Evolutionary conservation across 2,888 invertebrate genomes (phyloP).

Genomic region (Diaperis boleti): DNA sequence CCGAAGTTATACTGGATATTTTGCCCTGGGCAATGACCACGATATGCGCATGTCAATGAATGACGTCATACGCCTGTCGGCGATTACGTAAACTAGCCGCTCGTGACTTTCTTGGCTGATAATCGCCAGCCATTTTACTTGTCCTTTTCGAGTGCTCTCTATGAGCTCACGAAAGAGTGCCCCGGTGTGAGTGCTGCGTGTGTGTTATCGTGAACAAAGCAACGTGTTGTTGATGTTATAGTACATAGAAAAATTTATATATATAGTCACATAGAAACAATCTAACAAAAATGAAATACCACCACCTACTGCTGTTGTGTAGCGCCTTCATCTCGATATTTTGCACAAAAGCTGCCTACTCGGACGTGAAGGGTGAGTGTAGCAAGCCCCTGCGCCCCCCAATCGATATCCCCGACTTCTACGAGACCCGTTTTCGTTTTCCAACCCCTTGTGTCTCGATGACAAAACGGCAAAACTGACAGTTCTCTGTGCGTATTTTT

Average conservation of each 20-base stretch:
- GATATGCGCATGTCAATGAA: constrained; percentile 47
- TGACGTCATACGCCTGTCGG: constrained; percentile 53
- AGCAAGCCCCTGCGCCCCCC: not conserved
- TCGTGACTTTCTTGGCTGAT: constrained; percentile 61
- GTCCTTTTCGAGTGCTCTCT: constrained; percentile 30
- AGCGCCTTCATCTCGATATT: constrained; percentile 22
- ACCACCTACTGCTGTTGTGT: constrained; percentile 36
- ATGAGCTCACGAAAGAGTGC: constrained; percentile 23
- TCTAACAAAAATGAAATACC: constrained; percentile 29
- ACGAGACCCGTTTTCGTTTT: not conserved
- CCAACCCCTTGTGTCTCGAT: not conserved
- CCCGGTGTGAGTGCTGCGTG: constrained; percentile 11
- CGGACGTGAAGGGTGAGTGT: constrained; percentile 14
- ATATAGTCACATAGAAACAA: constrained; percentile 14
- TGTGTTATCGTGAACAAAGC: constrained; percentile 24
- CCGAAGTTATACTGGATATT: not conserved
- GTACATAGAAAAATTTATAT: constrained; percentile 18
- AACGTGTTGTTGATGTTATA: constrained; percentile 38
- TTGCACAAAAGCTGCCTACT: constrained; percentile 7
- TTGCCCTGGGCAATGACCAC: not conserved
- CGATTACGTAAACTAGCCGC: constrained; percentile 61
- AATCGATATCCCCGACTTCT: constrained; percentile 18
- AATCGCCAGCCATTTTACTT: constrained; percentile 59
- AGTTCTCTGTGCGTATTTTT: constrained; percentile 26
- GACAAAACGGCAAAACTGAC: constrained; percentile 3